Conservation (phyloP, 2,888 invertebrate species). For the Leucophora obtusa region DNA sequence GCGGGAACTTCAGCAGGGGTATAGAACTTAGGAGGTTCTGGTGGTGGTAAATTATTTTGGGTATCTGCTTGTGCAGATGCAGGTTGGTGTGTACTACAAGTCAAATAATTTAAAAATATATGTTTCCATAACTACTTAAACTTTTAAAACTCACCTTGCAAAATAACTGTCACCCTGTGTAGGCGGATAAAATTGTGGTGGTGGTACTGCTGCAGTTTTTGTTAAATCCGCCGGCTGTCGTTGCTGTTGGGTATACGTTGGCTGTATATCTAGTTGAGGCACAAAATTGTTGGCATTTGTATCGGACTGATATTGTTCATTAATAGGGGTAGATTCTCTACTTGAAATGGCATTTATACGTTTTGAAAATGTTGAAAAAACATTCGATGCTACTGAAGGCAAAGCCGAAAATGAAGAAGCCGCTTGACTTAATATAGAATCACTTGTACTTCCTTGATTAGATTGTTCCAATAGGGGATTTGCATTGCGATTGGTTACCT, state of each 20-base stretch:
- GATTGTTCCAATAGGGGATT: slow-evolving; percentile 72
- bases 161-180: slow-evolving; percentile 33
- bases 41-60: slow-evolving; percentile 40
- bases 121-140: not conserved
- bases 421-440: slow-evolving; percentile 75
- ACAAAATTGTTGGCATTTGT: slow-evolving; percentile 62
- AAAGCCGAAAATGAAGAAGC: slow-evolving; percentile 80
- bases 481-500: slow-evolving; percentile 68
- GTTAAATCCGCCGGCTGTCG: slow-evolving; percentile 10
- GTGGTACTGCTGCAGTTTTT: slow-evolving; percentile 11
- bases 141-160: slow-evolving; percentile 47
- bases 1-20: slow-evolving; percentile 73
- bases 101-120: too few species aligned
- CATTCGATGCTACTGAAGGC: slow-evolving; percentile 82
- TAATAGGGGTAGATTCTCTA: slow-evolving; percentile 65
- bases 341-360: slow-evolving; percentile 72
- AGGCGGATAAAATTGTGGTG: slow-evolving; percentile 48
- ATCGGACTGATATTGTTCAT: slow-evolving; percentile 66
- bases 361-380: slow-evolving; percentile 81
- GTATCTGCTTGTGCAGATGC: slow-evolving; percentile 23
- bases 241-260: slow-evolving; percentile 68
- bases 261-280: slow-evolving; percentile 74
- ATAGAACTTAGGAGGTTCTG: slow-evolving; percentile 75
- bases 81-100: slow-evolving; percentile 18
- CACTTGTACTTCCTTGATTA: slow-evolving; percentile 64